These are phyloP conservation scores for Dione juno DNA, from an alignment of 2,888 invertebrate species.

Conservation along the genomic window DNA sequence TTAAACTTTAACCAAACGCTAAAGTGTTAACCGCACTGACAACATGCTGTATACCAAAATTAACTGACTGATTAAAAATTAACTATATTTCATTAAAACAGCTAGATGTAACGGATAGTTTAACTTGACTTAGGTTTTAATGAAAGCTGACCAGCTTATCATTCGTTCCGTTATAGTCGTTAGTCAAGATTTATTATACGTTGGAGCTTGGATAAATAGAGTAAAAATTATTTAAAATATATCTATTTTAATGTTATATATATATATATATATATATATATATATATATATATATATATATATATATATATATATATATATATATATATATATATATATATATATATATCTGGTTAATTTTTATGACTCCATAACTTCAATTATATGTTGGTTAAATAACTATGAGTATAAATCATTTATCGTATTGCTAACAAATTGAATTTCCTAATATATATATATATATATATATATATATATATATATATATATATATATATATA, in stretches of 20 bases:
- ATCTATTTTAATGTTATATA: too few relatives aligned
- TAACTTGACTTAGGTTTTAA: conserved; percentile 20
- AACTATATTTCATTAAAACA: conserved; percentile 10
- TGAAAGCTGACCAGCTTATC: conserved; percentile 11
- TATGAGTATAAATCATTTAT: conserved; percentile 30
- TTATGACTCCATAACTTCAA: conserved; percentile 28
- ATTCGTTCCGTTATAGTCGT: conserved; percentile 26
- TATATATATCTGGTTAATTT: conserved; percentile 36
- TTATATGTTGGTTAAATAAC: conserved; percentile 34
- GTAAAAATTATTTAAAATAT: background rate
- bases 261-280: too few relatives aligned
- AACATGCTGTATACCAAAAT: conserved; percentile 35
- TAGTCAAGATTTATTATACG: conserved; percentile 16
- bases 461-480: background rate
- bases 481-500: too few relatives aligned
- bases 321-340: too few relatives aligned
- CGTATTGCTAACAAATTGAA: conserved; percentile 13
- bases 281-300: too few relatives aligned
- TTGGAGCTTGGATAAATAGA: conserved; percentile 5
- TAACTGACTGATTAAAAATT: conserved; percentile 29
- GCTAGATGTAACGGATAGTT: conserved; percentile 2
- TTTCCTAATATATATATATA: background rate
- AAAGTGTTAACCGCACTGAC: conserved; percentile 62
- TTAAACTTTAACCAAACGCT: conserved; percentile 62
- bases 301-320: too few relatives aligned